Conservation (phyloP, 2,888 invertebrate genomes). For the Drosophila parthenogenetica region DNA sequence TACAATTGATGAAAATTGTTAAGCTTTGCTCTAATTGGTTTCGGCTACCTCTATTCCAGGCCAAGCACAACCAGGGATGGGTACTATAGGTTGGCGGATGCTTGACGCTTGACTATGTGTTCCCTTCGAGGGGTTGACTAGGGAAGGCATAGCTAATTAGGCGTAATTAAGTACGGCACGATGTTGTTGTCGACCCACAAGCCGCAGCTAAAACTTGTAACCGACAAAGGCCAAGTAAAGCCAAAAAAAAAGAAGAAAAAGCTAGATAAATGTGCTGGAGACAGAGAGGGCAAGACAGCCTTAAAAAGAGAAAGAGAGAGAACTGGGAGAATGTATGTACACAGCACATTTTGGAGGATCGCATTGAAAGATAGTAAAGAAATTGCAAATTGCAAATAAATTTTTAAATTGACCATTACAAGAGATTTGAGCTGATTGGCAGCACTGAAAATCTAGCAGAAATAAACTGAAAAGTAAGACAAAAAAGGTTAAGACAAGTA, state of each 20-base stretch:
- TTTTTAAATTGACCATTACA: too few species aligned
- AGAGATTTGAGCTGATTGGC: too few species aligned
- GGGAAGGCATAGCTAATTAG: conserved; percentile 63
- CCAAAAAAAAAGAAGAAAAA: conserved; percentile 15
- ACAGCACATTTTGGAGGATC: conserved; percentile 33
- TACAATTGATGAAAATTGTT: conserved; percentile 71
- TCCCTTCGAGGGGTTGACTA: conserved; percentile 1
- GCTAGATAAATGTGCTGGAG: background rate
- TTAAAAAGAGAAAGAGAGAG: too few species aligned
- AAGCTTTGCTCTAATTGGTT: conserved; percentile 68
- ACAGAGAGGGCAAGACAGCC: background rate
- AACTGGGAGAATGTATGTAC: background rate
- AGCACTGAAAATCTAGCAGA: too few species aligned
- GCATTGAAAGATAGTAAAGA: conserved; percentile 48
- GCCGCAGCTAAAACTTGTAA: conserved; percentile 35
- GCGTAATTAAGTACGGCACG: conserved; percentile 61
- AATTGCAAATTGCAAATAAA: background rate
- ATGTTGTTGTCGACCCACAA: conserved; percentile 25
- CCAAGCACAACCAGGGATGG: conserved; percentile 14
- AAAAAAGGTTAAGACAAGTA: too few species aligned
- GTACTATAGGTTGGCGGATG: conserved; percentile 3
- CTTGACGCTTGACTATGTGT: conserved; percentile 2
- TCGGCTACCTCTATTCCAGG: conserved; percentile 56
- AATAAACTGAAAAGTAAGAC: too few species aligned
- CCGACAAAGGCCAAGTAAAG: conserved; percentile 41